These are phyloP conservation scores for Pachypanchax playfairii DNA, from an alignment of 2,113 vertebrate genomes.

Conservation along the genomic window DNA sequence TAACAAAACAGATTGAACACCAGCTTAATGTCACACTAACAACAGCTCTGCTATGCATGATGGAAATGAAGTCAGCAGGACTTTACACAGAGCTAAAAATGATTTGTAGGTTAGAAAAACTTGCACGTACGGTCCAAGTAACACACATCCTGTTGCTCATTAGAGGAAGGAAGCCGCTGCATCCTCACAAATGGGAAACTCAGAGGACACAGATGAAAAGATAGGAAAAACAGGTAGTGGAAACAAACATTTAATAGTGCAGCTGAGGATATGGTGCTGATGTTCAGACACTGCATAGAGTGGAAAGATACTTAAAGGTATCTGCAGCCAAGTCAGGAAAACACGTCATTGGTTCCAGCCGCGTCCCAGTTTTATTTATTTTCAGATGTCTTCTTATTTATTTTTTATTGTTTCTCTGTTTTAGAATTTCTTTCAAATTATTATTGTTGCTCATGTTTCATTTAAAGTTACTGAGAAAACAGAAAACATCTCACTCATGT, in stretches of 20 bases:
- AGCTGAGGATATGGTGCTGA: conserved; percentile 21
- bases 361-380: background rate
- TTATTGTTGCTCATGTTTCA: too few relatives aligned
- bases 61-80: background rate
- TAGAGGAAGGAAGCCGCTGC: conserved; percentile 60
- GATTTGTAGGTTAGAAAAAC: conserved; percentile 47
- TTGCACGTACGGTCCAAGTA: conserved; percentile 33
- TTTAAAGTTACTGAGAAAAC: background rate
- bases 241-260: conserved; percentile 29
- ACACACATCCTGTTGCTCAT: conserved; percentile 69
- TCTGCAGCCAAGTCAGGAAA: background rate
- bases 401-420: background rate
- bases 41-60: background rate
- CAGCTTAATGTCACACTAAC: background rate
- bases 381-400: background rate
- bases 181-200: conserved; percentile 56
- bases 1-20: background rate
- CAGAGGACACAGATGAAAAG: conserved; percentile 40
- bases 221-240: conserved; percentile 58
- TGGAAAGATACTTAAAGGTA: conserved; percentile 23
- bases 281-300: conserved; percentile 1
- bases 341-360: conserved; percentile 8
- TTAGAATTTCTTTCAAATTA: background rate
- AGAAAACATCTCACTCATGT: background rate
- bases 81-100: conserved; percentile 16